Base-by-base conservation (phyloP, 2,888 invertebrate genomes). In the Drosophila anomalata region DNA sequence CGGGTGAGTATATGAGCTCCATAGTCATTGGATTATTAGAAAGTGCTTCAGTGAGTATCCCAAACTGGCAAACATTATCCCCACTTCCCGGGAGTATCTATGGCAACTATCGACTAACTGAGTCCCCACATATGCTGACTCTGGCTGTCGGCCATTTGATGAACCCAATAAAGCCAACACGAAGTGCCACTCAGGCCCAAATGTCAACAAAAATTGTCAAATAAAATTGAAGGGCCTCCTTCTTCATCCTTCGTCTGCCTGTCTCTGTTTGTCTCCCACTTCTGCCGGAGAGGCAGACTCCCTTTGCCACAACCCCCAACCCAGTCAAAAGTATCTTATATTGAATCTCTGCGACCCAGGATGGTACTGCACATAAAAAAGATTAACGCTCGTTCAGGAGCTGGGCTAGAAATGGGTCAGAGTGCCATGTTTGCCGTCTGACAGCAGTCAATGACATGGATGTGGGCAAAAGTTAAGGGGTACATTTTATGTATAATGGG, bases 151-250 rank as follows among this genome's bases (percentile, higher is more conserved):
- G 68, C 68, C 67, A 77, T 81, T 81, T 81, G 82, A 86, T 83
- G 83, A 79, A 72, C 83, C 76, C 73, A 82, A 86, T 82, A 86
- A 86, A 75, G 69, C 59, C 26, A 54, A 68, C 67, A 57, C 72
- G 50, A 80, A 79, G 84, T 80, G 84, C 63, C 80, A 83, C 80
- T 80, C 75, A 75, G 65, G 41, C 42, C 65, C 60, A 67, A 78
- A 75, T 67, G 75, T 51, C 76, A 79, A 68, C 55, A 50, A 60
- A 78, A 78, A 75, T 76, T 76, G 85, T 75, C 80, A 73, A 77
- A 86, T 86, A 86, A 86, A 82, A 80, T 71, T 80, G 73, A 86
- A 83, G 79, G 75, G 67, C 67, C 78, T 24, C 20, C 47, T 14
- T 20, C 22, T 17, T 26, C 54, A 48, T 60, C 44, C 42, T 44